phyloP scores from a whole-genome alignment of 2,888 invertebrate species.

The Oscheius sp. region DNA sequence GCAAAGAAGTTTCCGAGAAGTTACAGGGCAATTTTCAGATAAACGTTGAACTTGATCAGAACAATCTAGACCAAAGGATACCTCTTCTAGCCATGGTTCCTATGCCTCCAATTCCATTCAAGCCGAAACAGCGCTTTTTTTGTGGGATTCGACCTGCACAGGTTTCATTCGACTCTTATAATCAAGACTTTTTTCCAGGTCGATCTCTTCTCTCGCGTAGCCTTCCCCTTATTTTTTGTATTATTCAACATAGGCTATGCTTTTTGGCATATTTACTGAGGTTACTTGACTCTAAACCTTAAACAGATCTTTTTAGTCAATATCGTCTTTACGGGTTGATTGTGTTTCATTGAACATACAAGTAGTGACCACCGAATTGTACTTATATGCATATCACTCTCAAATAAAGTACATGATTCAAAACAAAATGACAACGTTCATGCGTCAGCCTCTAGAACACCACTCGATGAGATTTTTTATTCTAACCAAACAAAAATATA shows the following conservation, averaged over 20 bases:
- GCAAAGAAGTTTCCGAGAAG: too few species aligned
- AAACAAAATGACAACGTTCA: too few species aligned
- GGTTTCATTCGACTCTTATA: slow-evolving; percentile 18
- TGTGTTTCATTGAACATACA: too few species aligned
- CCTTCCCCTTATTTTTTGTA: slow-evolving; percentile 65
- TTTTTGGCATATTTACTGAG: slow-evolving; percentile 67
- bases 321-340: too few species aligned
- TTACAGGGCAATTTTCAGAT: not conserved
- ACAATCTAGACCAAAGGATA: slow-evolving; percentile 44
- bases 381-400: too few species aligned
- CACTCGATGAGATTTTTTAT: too few species aligned
- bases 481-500: too few species aligned
- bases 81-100: slow-evolving; percentile 52
- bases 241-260: too few species aligned
- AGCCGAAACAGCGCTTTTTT: slow-evolving; percentile 39
- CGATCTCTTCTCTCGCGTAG: slow-evolving; percentile 64
- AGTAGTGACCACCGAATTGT: too few species aligned
- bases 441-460: too few species aligned
- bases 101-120: slow-evolving; percentile 51
- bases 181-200: slow-evolving; percentile 53
- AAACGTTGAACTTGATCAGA: slow-evolving; percentile 20
- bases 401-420: too few species aligned
- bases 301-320: too few species aligned
- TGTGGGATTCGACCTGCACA: slow-evolving; percentile 47
- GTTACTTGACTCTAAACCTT: slow-evolving; percentile 51